Base-by-base conservation (phyloP, 2,797 vertebrate genomes). In the Mormyrops attenuatus region DNA sequence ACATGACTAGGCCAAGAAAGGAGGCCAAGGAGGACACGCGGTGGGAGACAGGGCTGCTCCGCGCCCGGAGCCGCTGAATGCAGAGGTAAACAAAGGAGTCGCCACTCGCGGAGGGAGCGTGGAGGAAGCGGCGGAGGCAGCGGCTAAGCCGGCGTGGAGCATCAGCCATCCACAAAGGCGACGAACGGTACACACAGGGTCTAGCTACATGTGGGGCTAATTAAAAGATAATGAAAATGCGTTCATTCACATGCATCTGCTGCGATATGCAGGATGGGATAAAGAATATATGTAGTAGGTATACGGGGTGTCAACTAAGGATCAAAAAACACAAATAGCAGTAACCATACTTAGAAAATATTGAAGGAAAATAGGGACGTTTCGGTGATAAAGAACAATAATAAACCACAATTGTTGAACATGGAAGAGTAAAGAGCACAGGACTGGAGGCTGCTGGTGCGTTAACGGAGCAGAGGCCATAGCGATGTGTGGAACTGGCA, bases 261-360 rank as follows among this genome's bases (percentile, higher is more conserved):
- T 41, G 41, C 8, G 41, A 85, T 85, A 49, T 11, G 11, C 17
- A 26, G 80, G 41, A 50, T 4, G 20, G n/a, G 41, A 15, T 49
- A 26, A 85, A 8, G 44, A 50, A 49, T 50, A 84, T 98, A 49
- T 84, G 26, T 98, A 98, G 96, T 96, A 96, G 95, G 95, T 95
- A 96, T 97, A 96, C 1, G 8, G 17, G 17, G 44, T 8, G 97
- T 97, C 97, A 97, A 97, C 97, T 97, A 96, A 97, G 94, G 95
- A 86, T 55, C 0, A 38, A 53, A 34, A 55, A 17, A 44, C 15
- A 87, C 9, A 53, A 26, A 53, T 6, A 85, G 49, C 84, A 86
- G 49, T 49, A 86, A 26, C 84, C 30, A 3, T 34, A 38, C 9
- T 86, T 26, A 53, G 38, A 15, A 63, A 63, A 63, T 7, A 66